Evolutionary conservation across 92 coral and sea anemone genomes (phyloP).

Genomic region (Siderastrea radians): DNA sequence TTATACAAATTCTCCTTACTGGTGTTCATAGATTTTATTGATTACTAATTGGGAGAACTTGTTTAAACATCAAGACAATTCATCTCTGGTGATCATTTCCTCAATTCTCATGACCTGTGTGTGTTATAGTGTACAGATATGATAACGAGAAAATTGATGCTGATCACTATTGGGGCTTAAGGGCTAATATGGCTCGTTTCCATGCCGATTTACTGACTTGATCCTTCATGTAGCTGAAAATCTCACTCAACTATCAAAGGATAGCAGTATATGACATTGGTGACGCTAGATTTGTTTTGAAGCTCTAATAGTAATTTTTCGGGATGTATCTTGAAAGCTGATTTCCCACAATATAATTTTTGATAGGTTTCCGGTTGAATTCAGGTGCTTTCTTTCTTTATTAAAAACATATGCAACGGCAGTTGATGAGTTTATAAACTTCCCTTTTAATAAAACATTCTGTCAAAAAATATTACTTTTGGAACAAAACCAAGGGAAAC

Average conservation of each 20-base stretch:
- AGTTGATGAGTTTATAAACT: slow-evolving; percentile 19
- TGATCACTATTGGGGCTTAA: too few species aligned
- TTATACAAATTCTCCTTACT: too few species aligned
- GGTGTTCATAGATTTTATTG: too few species aligned
- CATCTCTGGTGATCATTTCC: too few species aligned
- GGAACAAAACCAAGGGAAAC: slow-evolving; percentile 8
- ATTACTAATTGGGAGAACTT: too few species aligned
- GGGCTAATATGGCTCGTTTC: too few species aligned
- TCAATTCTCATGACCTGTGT: too few species aligned
- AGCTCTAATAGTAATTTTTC: background rate
- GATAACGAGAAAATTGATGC: too few species aligned
- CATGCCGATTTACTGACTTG: too few species aligned
- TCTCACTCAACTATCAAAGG: background rate
- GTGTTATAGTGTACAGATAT: too few species aligned
- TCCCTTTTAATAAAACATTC: slow-evolving; percentile 40
- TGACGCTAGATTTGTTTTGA: background rate
- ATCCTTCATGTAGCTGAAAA: too few species aligned
- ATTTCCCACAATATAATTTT: slow-evolving; percentile 44
- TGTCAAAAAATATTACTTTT: slow-evolving; percentile 12
- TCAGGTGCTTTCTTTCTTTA: slow-evolving; percentile 32
- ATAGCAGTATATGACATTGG: background rate
- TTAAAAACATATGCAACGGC: slow-evolving; percentile 28
- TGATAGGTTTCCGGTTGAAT: slow-evolving; percentile 33
- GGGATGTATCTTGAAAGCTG: slow-evolving; percentile 11
- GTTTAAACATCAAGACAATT: too few species aligned